Base-by-base conservation (phyloP, 2,888 invertebrate genomes). In the Drosophila koepferae region DNA sequence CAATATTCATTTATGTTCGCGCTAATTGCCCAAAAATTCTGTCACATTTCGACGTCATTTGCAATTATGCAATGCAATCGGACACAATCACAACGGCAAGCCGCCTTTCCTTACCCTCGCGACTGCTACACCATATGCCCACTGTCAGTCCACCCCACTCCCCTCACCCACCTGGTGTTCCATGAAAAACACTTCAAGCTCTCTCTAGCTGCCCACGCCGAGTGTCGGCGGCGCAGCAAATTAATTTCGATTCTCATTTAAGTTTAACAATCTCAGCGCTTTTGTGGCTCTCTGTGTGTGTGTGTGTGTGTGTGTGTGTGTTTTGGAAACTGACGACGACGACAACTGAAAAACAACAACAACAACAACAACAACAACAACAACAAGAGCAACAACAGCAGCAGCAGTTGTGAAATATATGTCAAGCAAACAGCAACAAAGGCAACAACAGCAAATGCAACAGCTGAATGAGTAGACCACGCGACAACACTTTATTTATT, bases 171-270 rank as follows among this genome's bases (percentile, higher is more conserved):
- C 23, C 23, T 28, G 28, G 23, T 28, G 41, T 55, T 55, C 28
- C 44, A 18, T 23, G 14, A 53, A 34, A 20, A 38, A 20, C 74
- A 65, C 56, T 49, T 70, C 8, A 2, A 6, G 43, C 16, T 53
- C n/a, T 53, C n/a, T 38, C 20, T 9, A 28, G 20, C 75, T 44
- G 65, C 74, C 73, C 76, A 78, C 66, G 67, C 64, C 63, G 48
- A 60, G 40, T 51, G 59, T 58, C 43, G 54, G 44, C 62, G 41
- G 23, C 73, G 62, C 77, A 74, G 70, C 78, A 84, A 85, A 85
- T 85, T 89, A 89, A 85, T 85, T 89, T 89, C 78, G 86, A 85
- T 89, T 86, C 76, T 72, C 87, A 80, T 89, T 74, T 77, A 63
- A 73, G 56, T 75, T 86, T 82, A 75, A 82, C 82, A 82, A 86